Conservation (phyloP, 2,113 vertebrate genomes). For the Crotalus viridis region DNA sequence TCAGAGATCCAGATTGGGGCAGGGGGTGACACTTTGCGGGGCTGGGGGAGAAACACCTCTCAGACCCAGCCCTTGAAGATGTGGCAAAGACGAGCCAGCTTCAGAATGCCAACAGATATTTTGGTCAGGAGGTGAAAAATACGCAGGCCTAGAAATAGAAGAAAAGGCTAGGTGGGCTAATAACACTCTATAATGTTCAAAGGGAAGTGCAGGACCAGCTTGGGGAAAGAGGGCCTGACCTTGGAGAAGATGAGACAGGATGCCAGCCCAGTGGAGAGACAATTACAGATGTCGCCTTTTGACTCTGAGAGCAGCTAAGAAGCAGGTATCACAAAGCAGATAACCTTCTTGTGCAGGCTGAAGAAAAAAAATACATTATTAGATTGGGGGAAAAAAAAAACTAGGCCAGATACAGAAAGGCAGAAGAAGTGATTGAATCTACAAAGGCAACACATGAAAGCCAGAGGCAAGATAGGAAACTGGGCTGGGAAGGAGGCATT, state of each 20-base stretch:
- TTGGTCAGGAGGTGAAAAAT: constrained; percentile 67
- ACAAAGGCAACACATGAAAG: fast-evolving
- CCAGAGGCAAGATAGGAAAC: neutral
- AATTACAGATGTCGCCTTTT: neutral
- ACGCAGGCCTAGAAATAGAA: constrained; percentile 63
- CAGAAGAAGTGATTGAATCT: fast-evolving
- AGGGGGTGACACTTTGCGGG: neutral
- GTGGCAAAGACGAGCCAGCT: constrained; percentile 56
- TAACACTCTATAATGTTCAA: constrained; percentile 57
- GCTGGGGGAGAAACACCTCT: neutral
- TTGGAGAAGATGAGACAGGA: constrained; percentile 28
- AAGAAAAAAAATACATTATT: fast-evolving
- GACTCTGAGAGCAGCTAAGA: neutral
- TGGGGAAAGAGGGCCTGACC: constrained; percentile 36
- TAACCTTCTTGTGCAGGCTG: fast-evolving
- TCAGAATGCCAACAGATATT: constrained; percentile 67
- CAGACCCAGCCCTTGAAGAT: constrained; percentile 21
- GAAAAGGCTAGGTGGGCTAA: constrained; percentile 59
- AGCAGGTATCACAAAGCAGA: neutral
- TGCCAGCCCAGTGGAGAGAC: neutral
- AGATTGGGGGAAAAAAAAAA: fast-evolving
- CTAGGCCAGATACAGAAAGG: fast-evolving
- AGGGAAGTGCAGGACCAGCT: constrained; percentile 57
- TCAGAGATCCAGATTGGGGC: neutral
- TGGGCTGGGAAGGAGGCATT: neutral